Evolutionary conservation across 1,140 invertebrate species (phyloP).

Genomic region (Calosoma granatense): DNA sequence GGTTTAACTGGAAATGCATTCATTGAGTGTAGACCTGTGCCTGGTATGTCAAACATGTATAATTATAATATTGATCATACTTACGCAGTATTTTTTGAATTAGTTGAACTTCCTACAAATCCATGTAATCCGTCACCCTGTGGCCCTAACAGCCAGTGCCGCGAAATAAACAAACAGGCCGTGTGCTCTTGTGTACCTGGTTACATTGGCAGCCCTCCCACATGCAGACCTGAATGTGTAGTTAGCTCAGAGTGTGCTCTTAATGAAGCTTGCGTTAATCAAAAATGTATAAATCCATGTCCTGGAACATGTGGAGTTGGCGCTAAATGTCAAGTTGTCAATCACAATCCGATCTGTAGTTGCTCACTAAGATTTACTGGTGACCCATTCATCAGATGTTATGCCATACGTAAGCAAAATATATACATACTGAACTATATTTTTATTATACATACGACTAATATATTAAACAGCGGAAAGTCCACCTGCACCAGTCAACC

Average conservation of each 20-base stretch:
- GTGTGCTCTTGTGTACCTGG: conserved; percentile 57
- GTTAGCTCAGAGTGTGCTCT: conserved; percentile 51
- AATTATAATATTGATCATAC: conserved; percentile 6
- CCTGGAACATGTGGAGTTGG: conserved; percentile 53
- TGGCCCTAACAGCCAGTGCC: conserved; percentile 59
- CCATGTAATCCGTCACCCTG: conserved; percentile 58
- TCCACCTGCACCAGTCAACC: conserved; percentile 36
- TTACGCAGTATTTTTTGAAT: not conserved
- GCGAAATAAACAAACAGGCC: conserved; percentile 47
- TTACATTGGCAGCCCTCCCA: conserved; percentile 55
- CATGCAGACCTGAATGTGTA: conserved; percentile 57
- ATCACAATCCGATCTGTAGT: conserved; percentile 57
- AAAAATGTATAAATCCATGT: conserved; percentile 60
- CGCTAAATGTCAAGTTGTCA: conserved; percentile 52
- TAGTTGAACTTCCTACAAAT: conserved; percentile 28
- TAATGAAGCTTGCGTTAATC: conserved; percentile 53
- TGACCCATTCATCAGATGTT: conserved; percentile 61
- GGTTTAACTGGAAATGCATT: conserved; percentile 73
- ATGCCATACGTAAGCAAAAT: conserved; percentile 30
- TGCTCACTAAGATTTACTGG: conserved; percentile 55
- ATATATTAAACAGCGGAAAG: conserved; percentile 28
- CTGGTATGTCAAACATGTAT: conserved; percentile 17
- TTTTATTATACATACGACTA: not conserved
- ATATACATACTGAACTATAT: conserved; percentile 21
- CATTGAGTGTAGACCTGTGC: conserved; percentile 45